phyloP scores from a whole-genome alignment of 2,797 vertebrate genomes.

The Tenualosa thibaudeaui region DNA sequence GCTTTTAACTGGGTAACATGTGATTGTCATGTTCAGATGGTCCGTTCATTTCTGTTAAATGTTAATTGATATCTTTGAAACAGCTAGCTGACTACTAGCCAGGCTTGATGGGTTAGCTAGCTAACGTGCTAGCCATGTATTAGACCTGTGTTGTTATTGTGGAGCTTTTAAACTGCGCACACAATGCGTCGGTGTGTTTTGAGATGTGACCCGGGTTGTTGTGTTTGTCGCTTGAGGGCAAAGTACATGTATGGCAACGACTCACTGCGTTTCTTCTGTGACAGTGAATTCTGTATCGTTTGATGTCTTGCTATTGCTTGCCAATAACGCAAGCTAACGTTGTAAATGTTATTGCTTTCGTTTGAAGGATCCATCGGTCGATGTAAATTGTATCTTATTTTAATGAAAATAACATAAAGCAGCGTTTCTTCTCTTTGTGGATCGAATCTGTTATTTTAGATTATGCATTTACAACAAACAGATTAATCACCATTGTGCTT shows the following conservation, averaged over 20 bases:
- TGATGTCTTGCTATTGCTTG: not conserved
- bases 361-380: not conserved
- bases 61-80: not conserved
- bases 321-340: not conserved
- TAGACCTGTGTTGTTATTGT: conserved; percentile 60
- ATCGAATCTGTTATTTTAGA: not conserved
- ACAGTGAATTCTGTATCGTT: not conserved
- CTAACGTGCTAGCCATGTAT: conserved; percentile 32
- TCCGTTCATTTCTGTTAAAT: not conserved
- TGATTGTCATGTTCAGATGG: not conserved
- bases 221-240: not conserved
- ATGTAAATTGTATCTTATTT: not conserved
- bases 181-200: conserved; percentile 25
- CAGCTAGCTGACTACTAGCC: conserved; percentile 21
- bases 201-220: not conserved
- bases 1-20: not conserved
- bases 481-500: not conserved
- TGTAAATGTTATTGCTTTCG: not conserved
- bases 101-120: conserved; percentile 7
- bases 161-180: conserved; percentile 52
- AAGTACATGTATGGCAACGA: not conserved
- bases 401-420: not conserved
- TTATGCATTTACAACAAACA: not conserved
- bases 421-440: not conserved
- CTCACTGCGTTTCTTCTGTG: not conserved